A percentile compares a stretch with the other conserved stretches of the same genome.
Evolutionary conservation across 2,113 vertebrate species (phyloP).

Genomic region (Alethe diademata): DNA sequence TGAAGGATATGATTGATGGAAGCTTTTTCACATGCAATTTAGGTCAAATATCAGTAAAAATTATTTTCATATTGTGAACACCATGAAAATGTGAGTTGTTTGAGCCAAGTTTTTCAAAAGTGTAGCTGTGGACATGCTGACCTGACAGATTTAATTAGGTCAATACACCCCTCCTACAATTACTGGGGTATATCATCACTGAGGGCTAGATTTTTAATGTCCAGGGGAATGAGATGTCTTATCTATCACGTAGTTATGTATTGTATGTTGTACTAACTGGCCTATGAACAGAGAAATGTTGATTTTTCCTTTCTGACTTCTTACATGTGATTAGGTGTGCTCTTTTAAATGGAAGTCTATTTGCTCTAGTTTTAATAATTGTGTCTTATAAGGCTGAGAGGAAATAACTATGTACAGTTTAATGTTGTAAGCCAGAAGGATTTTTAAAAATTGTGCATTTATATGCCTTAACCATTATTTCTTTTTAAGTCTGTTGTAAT

Average conservation of each 20-base stretch:
- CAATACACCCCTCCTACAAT: not conserved
- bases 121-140: not conserved
- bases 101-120: not conserved
- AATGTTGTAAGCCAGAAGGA: not conserved
- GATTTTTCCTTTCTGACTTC: not conserved
- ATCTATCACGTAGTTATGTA: not conserved
- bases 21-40: not conserved
- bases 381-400: not conserved
- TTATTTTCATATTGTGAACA: not conserved
- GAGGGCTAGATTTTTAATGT: not conserved
- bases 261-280: not conserved
- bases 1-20: conserved; percentile 3
- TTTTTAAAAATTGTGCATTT: not conserved
- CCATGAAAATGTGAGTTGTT: not conserved
- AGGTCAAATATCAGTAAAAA: not conserved
- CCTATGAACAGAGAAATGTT: not conserved
- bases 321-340: not conserved
- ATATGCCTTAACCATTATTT: not conserved
- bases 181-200: not conserved
- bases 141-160: not conserved
- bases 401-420: not conserved
- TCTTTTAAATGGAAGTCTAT: not conserved
- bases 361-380: not conserved
- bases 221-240: not conserved
- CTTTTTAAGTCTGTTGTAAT: not conserved